These are phyloP conservation scores for Epicauta chinensis DNA, from an alignment of 1,140 invertebrate genomes.

Conservation along the genomic window DNA sequence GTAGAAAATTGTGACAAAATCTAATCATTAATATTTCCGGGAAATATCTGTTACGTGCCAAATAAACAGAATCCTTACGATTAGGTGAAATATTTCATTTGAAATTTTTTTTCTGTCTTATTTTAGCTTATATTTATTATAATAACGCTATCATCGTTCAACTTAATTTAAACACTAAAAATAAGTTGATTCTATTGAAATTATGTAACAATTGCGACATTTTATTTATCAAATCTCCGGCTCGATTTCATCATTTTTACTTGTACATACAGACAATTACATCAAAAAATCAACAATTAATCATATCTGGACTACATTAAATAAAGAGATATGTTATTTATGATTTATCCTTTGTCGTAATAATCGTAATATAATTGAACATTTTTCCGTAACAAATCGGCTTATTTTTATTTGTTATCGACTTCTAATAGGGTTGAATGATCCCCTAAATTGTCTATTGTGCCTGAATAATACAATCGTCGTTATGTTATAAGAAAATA, in stretches of 20 bases:
- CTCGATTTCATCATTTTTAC: no score
- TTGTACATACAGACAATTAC: no score
- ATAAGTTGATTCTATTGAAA: constrained; percentile 5
- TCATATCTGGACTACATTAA: no score
- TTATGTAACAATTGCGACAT: constrained; percentile 16
- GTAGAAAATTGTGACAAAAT: constrained; percentile 5
- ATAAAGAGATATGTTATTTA: no score
- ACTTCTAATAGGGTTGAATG: no score
- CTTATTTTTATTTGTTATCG: no score
- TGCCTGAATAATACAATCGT: no score
- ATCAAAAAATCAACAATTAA: no score
- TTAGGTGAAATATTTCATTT: constrained; percentile 5
- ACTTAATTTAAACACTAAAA: constrained; percentile 1
- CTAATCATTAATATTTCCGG: constrained; percentile 12
- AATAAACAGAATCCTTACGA: constrained; percentile 11
- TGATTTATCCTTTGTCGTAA: no score
- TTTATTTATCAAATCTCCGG: constrained; percentile 4
- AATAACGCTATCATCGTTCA: no score
- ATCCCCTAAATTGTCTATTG: constrained; percentile 1
- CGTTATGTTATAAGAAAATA: neutral
- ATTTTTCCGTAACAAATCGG: no score
- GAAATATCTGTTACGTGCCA: constrained; percentile 13
- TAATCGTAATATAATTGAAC: no score
- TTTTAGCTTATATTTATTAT: neutral
- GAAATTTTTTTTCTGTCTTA: neutral